Evolutionary conservation across 2,888 invertebrate genomes (phyloP).

Genomic region (Smittia sp.): DNA sequence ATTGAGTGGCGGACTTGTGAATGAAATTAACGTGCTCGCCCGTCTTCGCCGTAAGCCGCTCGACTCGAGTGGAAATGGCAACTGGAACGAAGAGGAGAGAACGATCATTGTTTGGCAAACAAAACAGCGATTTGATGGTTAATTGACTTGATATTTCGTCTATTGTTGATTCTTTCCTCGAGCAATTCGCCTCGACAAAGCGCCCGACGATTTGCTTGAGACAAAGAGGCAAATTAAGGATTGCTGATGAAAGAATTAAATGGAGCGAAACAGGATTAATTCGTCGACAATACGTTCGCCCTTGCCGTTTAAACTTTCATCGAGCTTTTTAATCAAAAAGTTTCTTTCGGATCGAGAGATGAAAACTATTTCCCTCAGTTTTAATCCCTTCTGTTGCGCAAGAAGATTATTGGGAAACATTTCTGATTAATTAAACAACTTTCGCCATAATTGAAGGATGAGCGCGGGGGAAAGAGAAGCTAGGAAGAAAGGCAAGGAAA

Average conservation of each 20-base stretch:
- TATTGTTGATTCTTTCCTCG: background rate
- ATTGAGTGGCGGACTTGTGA: background rate
- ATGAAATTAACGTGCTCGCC: background rate
- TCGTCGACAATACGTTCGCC: conserved; percentile 32
- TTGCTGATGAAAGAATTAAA: conserved; percentile 17
- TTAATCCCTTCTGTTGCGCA: background rate
- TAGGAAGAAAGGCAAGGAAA: conserved; percentile 1
- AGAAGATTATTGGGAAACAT: conserved; percentile 11
- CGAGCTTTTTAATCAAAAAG: background rate
- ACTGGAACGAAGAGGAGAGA: background rate
- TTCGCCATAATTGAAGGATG: background rate
- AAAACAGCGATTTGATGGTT: conserved; percentile 26
- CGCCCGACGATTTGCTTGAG: background rate
- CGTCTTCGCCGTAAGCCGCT: background rate
- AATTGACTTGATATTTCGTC: conserved; percentile 18
- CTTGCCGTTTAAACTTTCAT: background rate
- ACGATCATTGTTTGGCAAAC: background rate
- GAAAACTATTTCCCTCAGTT: conserved; percentile 1
- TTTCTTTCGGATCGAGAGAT: background rate
- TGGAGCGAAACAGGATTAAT: conserved; percentile 32
- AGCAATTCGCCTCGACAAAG: background rate
- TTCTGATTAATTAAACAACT: conserved; percentile 17
- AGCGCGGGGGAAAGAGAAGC: background rate
- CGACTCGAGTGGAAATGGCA: background rate
- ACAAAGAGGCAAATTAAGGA: background rate